Evolutionary conservation across 2,797 vertebrate genomes (phyloP), one percentile per base, ranked within the genome.

Genomic region (Pseudopleuronectes americanus): DNA sequence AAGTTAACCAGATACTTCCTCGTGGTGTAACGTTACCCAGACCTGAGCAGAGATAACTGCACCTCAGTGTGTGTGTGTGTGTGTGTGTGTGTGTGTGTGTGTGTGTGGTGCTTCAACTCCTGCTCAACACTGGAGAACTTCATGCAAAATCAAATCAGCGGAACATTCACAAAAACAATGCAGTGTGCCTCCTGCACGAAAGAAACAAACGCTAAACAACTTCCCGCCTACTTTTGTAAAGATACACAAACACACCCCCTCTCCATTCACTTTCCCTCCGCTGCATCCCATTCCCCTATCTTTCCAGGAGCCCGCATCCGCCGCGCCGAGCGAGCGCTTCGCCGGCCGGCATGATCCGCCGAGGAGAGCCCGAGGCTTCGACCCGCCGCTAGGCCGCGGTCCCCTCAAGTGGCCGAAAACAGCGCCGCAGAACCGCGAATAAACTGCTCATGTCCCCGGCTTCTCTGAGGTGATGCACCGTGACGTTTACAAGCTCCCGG

Each of bases 191-290:
- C 13, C 23, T 31, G 63, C 19, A 48, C 51, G 47, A 26, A 55
- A 19, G 6, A 59, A 19, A 28, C 52, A 51, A 70, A 9, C 76
- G 55, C 84, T 77, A 78, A 74, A 82, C 71, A 58, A 74, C 82
- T 89, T 94, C 94, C 94, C 94, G 93, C 94, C 94, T 94, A 84
- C 92, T 93, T 92, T 92, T 83, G 74, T 88, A 91, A 84, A 90
- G 81, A 90, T 69, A 86, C 89, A 92, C 88, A 93, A 93, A 94
- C 93, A 94, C 94, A 94, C 94, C 93, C 93, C 93, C 90, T 92
- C 61, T 88, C 61, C 55, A 75, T 88, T 85, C 82, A 80, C 74
- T 84, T 75, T 68, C 65, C 75, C 69, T 72, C 71, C 68, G 57
- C 59, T 57, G 69, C 79, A 71, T 74, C 76, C 80, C 59, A 69